A percentile compares a stretch with the other conserved stretches of the same genome.
Conservation (phyloP, 1,140 invertebrate species). For the Drosophila lowei region DNA sequence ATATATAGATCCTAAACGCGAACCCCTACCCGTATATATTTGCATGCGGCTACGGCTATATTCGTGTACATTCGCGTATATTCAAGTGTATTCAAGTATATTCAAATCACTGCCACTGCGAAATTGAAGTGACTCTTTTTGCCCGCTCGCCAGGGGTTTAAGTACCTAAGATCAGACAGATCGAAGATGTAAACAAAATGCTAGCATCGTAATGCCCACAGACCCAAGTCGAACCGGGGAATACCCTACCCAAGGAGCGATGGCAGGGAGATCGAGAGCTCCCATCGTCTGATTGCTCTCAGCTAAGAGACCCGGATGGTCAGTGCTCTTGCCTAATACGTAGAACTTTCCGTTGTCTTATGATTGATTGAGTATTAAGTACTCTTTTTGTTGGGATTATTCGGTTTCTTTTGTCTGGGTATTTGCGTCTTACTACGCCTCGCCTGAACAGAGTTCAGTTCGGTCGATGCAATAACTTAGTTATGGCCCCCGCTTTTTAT, state of each 20-base stretch:
- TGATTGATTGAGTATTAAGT: no score
- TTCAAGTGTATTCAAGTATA: conserved; percentile 41
- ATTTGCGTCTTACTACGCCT: no score
- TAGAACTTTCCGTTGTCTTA: no score
- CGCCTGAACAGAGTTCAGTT: conserved; percentile 9
- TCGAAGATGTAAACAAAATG: conserved; percentile 36
- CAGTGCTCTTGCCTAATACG: no score
- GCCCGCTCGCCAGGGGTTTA: conserved; percentile 15
- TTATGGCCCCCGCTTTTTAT: conserved; percentile 12
- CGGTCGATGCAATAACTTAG: not conserved
- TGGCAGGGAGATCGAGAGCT: no score
- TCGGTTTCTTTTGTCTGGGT: no score
- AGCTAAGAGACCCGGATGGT: no score
- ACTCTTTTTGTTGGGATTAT: no score
- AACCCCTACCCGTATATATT: conserved; percentile 17
- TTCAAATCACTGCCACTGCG: conserved; percentile 45
- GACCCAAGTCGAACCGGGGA: conserved; percentile 3
- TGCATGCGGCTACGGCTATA: not conserved
- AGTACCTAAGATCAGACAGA: conserved; percentile 27
- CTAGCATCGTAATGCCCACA: not conserved
- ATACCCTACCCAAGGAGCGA: conserved; percentile 10
- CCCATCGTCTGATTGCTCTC: no score
- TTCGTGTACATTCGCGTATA: conserved; percentile 24
- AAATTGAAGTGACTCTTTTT: conserved; percentile 67
- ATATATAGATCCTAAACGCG: conserved; percentile 24